A percentile compares a stretch with the other conserved stretches of the same genome.
phyloP scores from a whole-genome alignment of 2,888 invertebrate genomes.

The Drepanosiphum platanoidis region DNA sequence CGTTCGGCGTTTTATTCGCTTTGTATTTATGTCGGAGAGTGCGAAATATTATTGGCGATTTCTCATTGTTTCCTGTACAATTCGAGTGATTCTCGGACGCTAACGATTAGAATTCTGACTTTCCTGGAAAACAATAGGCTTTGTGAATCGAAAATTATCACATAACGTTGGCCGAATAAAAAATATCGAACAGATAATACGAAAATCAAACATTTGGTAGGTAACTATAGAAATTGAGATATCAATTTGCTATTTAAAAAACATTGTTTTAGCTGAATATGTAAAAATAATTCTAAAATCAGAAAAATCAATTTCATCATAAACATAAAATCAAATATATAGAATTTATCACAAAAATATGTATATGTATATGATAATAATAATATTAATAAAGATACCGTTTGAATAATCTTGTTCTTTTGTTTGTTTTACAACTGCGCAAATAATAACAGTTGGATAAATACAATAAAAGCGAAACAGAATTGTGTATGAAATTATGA shows the following conservation, averaged over 20 bases:
- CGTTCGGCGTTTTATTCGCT: background rate
- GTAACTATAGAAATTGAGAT: background rate
- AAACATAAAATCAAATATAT: background rate
- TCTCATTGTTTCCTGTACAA: background rate
- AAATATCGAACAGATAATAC: conserved; percentile 12
- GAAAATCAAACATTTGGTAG: background rate
- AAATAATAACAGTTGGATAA: conserved; percentile 18
- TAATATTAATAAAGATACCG: too few relatives aligned
- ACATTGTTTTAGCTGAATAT: conserved; percentile 22
- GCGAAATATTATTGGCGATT: background rate
- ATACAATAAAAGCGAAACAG: background rate
- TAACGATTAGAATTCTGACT: background rate
- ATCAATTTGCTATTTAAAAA: too few relatives aligned
- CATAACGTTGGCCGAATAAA: background rate
- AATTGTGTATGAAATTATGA: background rate
- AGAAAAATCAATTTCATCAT: background rate
- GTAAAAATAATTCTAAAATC: conserved; percentile 24
- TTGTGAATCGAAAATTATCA: conserved; percentile 3
- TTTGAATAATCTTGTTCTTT: background rate
- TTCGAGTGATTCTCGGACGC: background rate
- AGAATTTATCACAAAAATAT: background rate
- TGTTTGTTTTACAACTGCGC: background rate
- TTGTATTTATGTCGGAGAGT: too few relatives aligned
- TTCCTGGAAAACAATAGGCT: background rate
- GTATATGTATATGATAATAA: too few relatives aligned